Conservation (phyloP, 1,140 invertebrate genomes). For the Acromyrmex heyeri region DNA sequence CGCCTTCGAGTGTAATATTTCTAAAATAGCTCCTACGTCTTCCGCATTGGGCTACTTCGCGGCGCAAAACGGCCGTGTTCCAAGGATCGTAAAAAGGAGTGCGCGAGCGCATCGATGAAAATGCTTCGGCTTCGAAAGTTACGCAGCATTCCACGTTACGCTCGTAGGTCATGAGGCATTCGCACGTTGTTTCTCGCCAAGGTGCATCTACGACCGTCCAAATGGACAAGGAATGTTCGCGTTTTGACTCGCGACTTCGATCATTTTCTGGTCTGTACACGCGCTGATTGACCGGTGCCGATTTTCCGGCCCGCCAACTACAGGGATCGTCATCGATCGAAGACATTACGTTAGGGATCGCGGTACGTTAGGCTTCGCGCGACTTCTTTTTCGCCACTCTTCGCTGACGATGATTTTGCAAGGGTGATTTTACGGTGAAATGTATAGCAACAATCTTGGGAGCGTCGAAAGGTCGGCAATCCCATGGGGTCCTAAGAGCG, state of each 20-base stretch:
- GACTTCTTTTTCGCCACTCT: constrained; percentile 67
- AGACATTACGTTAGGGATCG: not conserved
- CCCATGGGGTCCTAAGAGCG: constrained; percentile 47
- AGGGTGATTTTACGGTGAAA: constrained; percentile 29
- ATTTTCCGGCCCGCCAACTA: constrained; percentile 77
- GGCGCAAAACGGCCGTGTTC: constrained; percentile 19
- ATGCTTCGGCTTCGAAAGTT: constrained; percentile 68
- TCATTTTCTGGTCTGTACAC: constrained; percentile 79
- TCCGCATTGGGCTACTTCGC: constrained; percentile 77
- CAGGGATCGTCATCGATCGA: constrained; percentile 49
- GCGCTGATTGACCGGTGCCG: constrained; percentile 76
- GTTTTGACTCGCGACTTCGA: constrained; percentile 27
- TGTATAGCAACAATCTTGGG: constrained; percentile 39
- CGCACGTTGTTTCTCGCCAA: constrained; percentile 73
- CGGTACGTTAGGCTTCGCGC: constrained; percentile 10
- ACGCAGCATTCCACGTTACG: constrained; percentile 78
- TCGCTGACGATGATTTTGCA: constrained; percentile 42
- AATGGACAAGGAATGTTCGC: constrained; percentile 5
- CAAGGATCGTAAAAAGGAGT: constrained; percentile 68
- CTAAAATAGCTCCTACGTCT: constrained; percentile 52
- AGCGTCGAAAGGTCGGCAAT: constrained; percentile 36
- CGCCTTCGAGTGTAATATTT: not conserved
- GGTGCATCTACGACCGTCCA: constrained; percentile 8
- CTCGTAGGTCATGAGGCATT: constrained; percentile 80
- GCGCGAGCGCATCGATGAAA: constrained; percentile 60